Conservation (phyloP, 2,888 invertebrate species). For the Ormyrus thymus region DNA sequence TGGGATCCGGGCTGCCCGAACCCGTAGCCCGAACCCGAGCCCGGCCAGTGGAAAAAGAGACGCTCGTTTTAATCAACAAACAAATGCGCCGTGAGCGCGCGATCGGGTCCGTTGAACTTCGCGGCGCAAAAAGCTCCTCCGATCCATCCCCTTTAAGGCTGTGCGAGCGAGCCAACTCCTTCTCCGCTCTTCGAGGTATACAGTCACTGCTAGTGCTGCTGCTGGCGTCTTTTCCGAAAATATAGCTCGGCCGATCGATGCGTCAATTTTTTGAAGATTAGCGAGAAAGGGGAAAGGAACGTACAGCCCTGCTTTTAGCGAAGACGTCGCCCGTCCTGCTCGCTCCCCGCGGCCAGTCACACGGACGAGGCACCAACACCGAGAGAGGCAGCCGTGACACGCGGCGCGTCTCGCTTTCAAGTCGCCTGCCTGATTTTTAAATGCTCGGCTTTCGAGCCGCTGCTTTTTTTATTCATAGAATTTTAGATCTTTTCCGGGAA, state of each 20-base stretch:
- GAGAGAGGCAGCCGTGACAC: not conserved
- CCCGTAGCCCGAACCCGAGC: too few relatives aligned
- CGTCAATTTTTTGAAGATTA: too few relatives aligned
- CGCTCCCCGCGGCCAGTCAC: constrained; percentile 18
- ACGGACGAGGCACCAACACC: constrained; percentile 8
- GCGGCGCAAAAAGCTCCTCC: constrained; percentile 20
- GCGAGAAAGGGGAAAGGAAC: too few relatives aligned
- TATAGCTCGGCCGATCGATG: not conserved
- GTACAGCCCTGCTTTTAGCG: not conserved
- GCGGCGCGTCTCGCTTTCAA: too few relatives aligned
- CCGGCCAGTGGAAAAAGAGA: too few relatives aligned
- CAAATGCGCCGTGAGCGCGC: too few relatives aligned
- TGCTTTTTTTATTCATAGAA: too few relatives aligned
- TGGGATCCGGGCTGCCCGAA: too few relatives aligned
- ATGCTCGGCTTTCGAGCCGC: too few relatives aligned
- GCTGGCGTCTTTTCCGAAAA: constrained; percentile 5
- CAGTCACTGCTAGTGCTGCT: not conserved
- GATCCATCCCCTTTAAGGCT: constrained; percentile 43
- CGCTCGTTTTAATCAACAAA: too few relatives aligned
- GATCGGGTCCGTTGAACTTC: not conserved
- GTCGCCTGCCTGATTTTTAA: too few relatives aligned
- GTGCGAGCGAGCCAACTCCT: constrained; percentile 60
- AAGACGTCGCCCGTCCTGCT: constrained; percentile 26
- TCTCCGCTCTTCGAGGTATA: constrained; percentile 42
- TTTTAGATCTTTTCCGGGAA: too few relatives aligned